A percentile compares a stretch with the other conserved stretches of the same genome.
phyloP scores from a whole-genome alignment of 2,888 invertebrate species.

The Stictocephala bisonia region DNA sequence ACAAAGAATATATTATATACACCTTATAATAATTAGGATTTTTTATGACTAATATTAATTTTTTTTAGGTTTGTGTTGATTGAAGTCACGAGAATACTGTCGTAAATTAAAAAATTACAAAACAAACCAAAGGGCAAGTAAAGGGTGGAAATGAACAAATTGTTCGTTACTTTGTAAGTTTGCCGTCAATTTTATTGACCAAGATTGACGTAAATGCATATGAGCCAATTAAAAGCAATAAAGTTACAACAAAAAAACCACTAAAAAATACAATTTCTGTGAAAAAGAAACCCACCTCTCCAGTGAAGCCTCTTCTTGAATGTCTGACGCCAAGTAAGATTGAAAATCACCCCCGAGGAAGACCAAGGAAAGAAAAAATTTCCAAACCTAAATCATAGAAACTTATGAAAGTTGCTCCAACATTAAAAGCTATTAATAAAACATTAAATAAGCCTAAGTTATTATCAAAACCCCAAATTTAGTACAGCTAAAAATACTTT shows the following conservation, averaged over 20 bases:
- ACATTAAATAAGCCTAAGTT: too few species aligned
- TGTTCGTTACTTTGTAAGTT: background rate
- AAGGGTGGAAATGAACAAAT: too few species aligned
- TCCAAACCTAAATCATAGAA: background rate
- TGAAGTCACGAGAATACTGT: background rate
- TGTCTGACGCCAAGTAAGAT: background rate
- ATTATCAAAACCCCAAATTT: too few species aligned
- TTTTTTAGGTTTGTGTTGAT: background rate
- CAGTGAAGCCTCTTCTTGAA: background rate
- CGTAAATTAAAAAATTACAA: background rate
- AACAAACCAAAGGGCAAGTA: too few species aligned
- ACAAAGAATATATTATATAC: too few species aligned
- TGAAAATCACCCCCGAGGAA: background rate
- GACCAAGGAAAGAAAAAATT: slow-evolving; percentile 12
- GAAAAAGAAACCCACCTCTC: background rate
- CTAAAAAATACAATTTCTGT: background rate
- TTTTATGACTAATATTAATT: too few species aligned
- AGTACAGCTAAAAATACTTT: background rate
- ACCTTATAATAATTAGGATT: too few species aligned
- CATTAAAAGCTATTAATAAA: background rate
- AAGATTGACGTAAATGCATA: slow-evolving; percentile 24
- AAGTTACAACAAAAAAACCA: background rate
- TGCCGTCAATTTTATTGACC: slow-evolving; percentile 14
- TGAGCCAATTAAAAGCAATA: background rate
- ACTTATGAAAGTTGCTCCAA: background rate